Conservation (phyloP, 2,797 vertebrate genomes). For the Catharus ustulatus region DNA sequence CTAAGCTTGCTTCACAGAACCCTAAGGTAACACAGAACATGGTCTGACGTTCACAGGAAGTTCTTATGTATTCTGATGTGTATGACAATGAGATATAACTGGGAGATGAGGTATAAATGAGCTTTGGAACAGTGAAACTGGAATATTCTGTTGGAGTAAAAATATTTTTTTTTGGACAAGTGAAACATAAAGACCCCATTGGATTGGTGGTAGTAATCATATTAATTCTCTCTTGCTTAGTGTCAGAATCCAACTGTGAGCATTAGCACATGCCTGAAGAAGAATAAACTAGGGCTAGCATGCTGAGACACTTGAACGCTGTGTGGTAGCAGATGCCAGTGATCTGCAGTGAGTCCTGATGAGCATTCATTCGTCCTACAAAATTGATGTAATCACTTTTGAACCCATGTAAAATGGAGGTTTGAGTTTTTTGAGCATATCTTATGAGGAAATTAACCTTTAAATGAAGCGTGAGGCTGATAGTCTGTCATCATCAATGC, state of each 20-base stretch:
- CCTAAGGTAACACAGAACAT: not conserved
- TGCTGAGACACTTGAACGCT: not conserved
- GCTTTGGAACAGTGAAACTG: not conserved
- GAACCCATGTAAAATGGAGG: not conserved
- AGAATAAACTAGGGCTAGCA: not conserved
- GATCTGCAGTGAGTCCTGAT: not conserved
- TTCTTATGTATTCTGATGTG: not conserved
- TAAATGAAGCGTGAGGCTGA: not conserved
- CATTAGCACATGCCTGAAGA: not conserved
- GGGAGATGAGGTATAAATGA: not conserved
- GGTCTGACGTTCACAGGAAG: not conserved
- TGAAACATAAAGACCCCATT: not conserved
- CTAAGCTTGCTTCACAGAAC: not conserved
- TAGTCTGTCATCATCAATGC: not conserved
- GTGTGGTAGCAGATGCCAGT: not conserved
- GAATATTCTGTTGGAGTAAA: not conserved
- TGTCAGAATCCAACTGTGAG: not conserved
- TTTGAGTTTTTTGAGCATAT: not conserved
- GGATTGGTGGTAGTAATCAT: not conserved
- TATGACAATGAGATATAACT: not conserved
- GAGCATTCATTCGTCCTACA: fast-evolving
- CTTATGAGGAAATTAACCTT: not conserved
- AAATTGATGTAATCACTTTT: not conserved
- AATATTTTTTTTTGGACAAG: not conserved
- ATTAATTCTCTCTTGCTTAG: not conserved